Evolutionary conservation across 2,113 vertebrate species (phyloP).

Genomic region (Hucho hucho): DNA sequence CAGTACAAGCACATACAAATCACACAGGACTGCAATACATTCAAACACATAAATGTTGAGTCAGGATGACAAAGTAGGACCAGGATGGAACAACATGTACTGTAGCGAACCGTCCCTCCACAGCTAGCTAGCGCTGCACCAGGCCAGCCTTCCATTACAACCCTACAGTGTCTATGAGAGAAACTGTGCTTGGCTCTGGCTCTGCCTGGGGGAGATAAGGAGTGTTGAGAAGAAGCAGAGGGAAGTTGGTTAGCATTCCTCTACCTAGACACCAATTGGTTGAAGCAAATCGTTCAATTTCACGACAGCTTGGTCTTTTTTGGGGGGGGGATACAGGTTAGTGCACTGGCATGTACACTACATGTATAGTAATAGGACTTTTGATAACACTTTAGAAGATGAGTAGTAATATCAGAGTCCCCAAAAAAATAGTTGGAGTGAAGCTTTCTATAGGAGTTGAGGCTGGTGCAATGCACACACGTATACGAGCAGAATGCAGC

Average conservation of each 20-base stretch:
- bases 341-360: too few species aligned
- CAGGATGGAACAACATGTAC: constrained; percentile 42
- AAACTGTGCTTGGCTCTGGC: constrained; percentile 39
- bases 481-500: too few species aligned
- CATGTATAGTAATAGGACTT: too few species aligned
- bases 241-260: constrained; percentile 30
- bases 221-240: constrained; percentile 43
- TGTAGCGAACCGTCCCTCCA: constrained; percentile 14
- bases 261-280: neutral
- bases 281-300: neutral
- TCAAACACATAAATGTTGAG: constrained; percentile 7
- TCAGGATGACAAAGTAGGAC: constrained; percentile 25
- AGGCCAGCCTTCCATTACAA: constrained; percentile 28
- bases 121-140: neutral
- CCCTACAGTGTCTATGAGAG: constrained; percentile 23
- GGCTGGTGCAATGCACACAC: too few species aligned
- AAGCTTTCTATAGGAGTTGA: too few species aligned
- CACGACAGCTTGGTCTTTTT: too few species aligned
- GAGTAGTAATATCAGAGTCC: too few species aligned
- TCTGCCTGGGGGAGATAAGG: constrained; percentile 38
- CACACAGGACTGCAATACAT: too few species aligned
- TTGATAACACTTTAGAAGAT: too few species aligned
- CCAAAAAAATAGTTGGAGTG: too few species aligned
- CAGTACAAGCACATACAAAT: too few species aligned
- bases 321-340: too few species aligned